Conservation (phyloP, 2,113 vertebrate genomes). For the Phyllostomus hastatus region DNA sequence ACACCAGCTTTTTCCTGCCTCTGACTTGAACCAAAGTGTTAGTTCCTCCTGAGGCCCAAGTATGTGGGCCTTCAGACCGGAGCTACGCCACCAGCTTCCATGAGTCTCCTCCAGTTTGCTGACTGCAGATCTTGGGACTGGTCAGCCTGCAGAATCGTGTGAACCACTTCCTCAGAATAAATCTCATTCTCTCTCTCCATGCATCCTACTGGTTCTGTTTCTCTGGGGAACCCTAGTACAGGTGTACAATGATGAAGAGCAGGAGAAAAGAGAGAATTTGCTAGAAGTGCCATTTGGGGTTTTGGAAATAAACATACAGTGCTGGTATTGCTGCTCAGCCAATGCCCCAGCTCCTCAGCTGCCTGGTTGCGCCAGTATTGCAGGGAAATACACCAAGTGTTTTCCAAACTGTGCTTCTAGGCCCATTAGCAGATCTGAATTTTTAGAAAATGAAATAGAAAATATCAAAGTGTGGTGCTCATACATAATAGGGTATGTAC, state of each 20-base stretch:
- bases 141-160: not conserved
- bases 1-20: not conserved
- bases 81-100: not conserved
- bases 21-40: not conserved
- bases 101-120: not conserved
- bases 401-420: not conserved
- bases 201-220: not conserved
- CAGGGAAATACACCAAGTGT: not conserved
- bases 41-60: not conserved
- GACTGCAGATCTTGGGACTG: not conserved
- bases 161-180: not conserved
- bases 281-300: not conserved
- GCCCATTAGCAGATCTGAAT: not conserved
- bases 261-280: not conserved
- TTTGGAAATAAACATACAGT: not conserved
- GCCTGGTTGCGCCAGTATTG: too few relatives aligned
- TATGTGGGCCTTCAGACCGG: not conserved
- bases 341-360: too few relatives aligned
- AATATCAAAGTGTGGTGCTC: not conserved
- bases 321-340: not conserved
- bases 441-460: not conserved
- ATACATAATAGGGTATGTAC: not conserved
- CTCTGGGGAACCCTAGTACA: not conserved
- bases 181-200: too few relatives aligned
- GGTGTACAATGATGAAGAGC: not conserved